These are phyloP conservation scores for Brachionus sp. DNA, from an alignment of 1,140 invertebrate species.

Conservation along the genomic window DNA sequence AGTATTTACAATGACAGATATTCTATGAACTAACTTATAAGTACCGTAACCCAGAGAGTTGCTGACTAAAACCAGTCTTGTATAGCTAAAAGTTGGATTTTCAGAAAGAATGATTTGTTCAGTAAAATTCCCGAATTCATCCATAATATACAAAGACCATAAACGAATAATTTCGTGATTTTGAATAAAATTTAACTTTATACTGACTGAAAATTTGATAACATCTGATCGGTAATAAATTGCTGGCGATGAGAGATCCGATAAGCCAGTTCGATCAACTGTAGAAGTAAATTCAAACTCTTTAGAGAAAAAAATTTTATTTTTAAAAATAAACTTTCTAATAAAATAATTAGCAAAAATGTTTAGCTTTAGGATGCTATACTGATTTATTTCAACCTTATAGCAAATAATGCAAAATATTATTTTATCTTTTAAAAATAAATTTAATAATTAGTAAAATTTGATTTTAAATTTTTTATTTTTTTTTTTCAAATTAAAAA, in stretches of 20 bases:
- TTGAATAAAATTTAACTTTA: constrained; percentile 2
- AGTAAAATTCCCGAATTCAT: background rate
- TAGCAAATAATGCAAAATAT: too few species aligned
- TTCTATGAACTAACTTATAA: background rate
- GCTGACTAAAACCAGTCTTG: background rate
- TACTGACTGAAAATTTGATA: background rate
- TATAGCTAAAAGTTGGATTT: background rate
- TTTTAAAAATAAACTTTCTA: too few species aligned
- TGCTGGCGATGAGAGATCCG: background rate
- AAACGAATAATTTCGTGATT: background rate
- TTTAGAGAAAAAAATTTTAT: background rate
- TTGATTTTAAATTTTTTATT: too few species aligned
- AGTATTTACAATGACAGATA: background rate
- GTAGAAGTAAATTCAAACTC: background rate
- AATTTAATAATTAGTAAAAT: too few species aligned
- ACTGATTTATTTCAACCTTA: too few species aligned
- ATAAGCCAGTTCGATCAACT: background rate
- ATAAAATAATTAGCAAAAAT: too few species aligned
- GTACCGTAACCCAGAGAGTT: background rate
- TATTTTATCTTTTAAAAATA: too few species aligned
- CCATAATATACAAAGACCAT: background rate
- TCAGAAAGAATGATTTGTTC: background rate
- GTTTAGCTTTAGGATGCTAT: too few species aligned
- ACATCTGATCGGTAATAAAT: background rate
- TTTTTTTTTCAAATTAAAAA: too few species aligned